These are phyloP conservation scores for Odontocolon sp. DNA, from an alignment of 2,888 invertebrate genomes.

Conservation along the genomic window DNA sequence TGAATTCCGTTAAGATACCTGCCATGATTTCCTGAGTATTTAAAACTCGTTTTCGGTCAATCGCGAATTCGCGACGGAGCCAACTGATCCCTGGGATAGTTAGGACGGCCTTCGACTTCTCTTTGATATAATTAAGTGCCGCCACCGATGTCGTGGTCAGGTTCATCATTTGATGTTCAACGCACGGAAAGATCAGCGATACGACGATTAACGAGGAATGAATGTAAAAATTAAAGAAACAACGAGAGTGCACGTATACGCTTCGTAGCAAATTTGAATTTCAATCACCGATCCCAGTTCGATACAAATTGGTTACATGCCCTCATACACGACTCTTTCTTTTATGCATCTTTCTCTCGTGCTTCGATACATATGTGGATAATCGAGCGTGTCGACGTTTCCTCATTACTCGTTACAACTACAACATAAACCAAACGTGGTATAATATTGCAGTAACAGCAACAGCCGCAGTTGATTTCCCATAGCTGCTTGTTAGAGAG, in stretches of 20 bases:
- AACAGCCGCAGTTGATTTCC: neutral
- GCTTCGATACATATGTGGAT: slow-evolving; percentile 36
- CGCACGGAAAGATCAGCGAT: slow-evolving; percentile 28
- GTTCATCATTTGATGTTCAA: slow-evolving; percentile 47
- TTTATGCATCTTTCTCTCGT: neutral
- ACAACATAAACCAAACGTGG: slow-evolving; percentile 43
- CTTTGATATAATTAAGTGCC: slow-evolving; percentile 51
- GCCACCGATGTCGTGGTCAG: slow-evolving; percentile 14
- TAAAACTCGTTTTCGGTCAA: slow-evolving; percentile 41
- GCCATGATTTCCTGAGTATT: slow-evolving; percentile 31
- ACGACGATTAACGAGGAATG: slow-evolving; percentile 12
- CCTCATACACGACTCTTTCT: slow-evolving; percentile 40
- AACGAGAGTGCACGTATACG: slow-evolving; percentile 20
- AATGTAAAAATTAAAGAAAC: slow-evolving; percentile 12
- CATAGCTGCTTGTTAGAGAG: slow-evolving; percentile 32
- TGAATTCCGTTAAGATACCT: slow-evolving; percentile 24
- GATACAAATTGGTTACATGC: slow-evolving; percentile 65
- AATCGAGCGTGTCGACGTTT: slow-evolving; percentile 42
- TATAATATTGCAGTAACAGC: neutral
- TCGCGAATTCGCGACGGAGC: slow-evolving; percentile 36
- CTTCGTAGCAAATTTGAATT: slow-evolving; percentile 64
- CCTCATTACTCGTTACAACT: slow-evolving; percentile 36
- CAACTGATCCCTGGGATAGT: slow-evolving; percentile 29
- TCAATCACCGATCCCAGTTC: slow-evolving; percentile 62
- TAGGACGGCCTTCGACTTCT: slow-evolving; percentile 22